Base-by-base conservation (phyloP, 2,113 vertebrate genomes). In the Pteropus alecto region DNA sequence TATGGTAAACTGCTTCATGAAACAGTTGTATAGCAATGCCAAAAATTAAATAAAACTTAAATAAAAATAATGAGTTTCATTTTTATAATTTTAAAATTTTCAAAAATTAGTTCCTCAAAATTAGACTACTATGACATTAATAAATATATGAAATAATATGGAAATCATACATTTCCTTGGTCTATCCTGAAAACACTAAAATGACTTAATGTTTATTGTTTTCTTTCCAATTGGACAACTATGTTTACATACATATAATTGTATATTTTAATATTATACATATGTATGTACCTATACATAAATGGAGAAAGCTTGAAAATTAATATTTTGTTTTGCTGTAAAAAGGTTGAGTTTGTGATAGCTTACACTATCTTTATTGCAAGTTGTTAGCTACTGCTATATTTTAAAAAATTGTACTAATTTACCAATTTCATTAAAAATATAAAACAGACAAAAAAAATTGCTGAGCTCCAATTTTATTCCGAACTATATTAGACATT, bases 311-410 rank as follows among this genome's bases (percentile, higher is more conserved):
- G 63, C 4, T 54, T 76, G 5, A 81, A 95, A 87, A 38, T 33
- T 87, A 24, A 38, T 84, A 22, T 82, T 77, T 71, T 60, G 4
- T 41, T 79, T 86, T 89, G 5, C 4, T 93, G 1, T 86, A 58
- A 92, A 83, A 85, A 77, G 2, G 90, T 33, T 61, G 7, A 83
- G 14, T 11, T 67, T 1, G 15, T 82, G 3, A 61, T 30, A 93
- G 2, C 0, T 48, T 65, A 74, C 0, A 38, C 3, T 48, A 13
- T 30, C 8, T 60, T 48, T 38, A 58, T 7, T 82, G 8, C 2
- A 90, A 82, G 2, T 83, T 93, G 15, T 46, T 65, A n/a, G 5
- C 5, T 58, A 51, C 10, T 61, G 74, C 10, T 58, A 22, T 26
- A 63, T 56, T 43, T 86, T 84, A 19, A 61, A 79, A 41, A 28